These are phyloP conservation scores for Labeo rohita DNA, from an alignment of 2,113 vertebrate genomes.

Conservation along the genomic window DNA sequence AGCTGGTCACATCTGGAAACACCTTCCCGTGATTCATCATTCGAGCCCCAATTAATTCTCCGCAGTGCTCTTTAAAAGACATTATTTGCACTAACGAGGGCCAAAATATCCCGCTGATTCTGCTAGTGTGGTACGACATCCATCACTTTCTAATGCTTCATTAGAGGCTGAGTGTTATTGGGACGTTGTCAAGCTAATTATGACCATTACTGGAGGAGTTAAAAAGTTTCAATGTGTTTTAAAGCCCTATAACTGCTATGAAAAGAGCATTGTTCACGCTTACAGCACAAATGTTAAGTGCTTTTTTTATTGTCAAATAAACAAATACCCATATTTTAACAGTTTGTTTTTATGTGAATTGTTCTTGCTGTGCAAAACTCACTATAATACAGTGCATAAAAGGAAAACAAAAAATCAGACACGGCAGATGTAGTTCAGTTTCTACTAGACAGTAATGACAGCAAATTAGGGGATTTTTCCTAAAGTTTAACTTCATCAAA, in stretches of 20 bases:
- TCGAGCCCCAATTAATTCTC: not conserved
- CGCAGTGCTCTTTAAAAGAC: not conserved
- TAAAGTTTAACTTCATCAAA: not conserved
- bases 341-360: not conserved
- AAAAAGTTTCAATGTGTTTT: not conserved
- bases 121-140: not conserved
- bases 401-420: not conserved
- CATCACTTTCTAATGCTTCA: conserved; percentile 6
- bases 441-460: not conserved
- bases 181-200: conserved; percentile 15
- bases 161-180: conserved; percentile 13
- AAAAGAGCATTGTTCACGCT: not conserved
- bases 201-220: not conserved
- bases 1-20: conserved; percentile 19
- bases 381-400: not conserved
- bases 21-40: conserved; percentile 22
- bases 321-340: not conserved
- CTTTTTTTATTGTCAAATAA: not conserved
- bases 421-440: not conserved
- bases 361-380: not conserved
- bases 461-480: not conserved
- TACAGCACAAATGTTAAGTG: not conserved
- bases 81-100: not conserved
- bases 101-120: conserved; percentile 8
- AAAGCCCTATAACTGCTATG: not conserved